phyloP scores from a whole-genome alignment of 2,888 invertebrate species.

The Trichogramma evanescens region DNA sequence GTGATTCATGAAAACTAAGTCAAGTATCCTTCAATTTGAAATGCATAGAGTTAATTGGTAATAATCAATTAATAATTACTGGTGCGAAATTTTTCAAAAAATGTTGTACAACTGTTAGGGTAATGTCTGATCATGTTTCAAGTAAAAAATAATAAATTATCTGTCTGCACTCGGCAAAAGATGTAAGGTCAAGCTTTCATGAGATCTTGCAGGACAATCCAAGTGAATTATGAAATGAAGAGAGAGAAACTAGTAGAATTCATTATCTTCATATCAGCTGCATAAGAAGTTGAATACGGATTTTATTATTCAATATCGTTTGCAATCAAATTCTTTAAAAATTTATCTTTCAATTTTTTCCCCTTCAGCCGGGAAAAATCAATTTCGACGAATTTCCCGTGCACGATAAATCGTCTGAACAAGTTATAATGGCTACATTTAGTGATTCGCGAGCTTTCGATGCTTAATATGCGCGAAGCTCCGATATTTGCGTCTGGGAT shows the following conservation, averaged over 20 bases:
- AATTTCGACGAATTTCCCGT: background rate
- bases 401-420: too few species aligned
- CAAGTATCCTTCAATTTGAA: too few species aligned
- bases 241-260: background rate
- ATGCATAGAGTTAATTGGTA: too few species aligned
- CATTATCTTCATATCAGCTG: conserved; percentile 3
- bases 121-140: conserved; percentile 2
- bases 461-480: conserved; percentile 12
- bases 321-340: too few species aligned
- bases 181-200: background rate
- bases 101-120: conserved; percentile 2
- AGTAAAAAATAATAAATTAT: conserved; percentile 3
- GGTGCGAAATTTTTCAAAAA: too few species aligned
- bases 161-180: background rate
- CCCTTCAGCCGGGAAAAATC: background rate
- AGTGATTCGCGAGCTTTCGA: background rate
- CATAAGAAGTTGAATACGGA: background rate
- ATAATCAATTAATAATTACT: too few species aligned
- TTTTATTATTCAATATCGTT: background rate
- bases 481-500: conserved; percentile 6
- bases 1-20: too few species aligned
- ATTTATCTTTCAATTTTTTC: too few species aligned
- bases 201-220: background rate
- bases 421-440: too few species aligned
- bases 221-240: conserved; percentile 5